Evolutionary conservation across 2,888 invertebrate genomes (phyloP), one percentile per base, ranked within the genome.

Genomic region (Amphipyra berbera): DNA sequence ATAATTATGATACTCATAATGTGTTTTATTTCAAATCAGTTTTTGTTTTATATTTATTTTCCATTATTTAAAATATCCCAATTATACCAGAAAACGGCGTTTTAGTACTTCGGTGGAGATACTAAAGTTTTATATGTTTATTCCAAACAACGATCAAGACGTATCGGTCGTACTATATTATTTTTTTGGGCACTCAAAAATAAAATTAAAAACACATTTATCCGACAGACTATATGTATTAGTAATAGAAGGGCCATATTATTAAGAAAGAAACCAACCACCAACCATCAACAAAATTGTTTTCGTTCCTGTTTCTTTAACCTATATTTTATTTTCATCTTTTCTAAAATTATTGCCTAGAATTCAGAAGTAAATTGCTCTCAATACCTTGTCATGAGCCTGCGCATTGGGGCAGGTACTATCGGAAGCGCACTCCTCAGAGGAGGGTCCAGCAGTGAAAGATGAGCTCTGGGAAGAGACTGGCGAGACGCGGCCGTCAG

Each of bases 301-400:
- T 33, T 45, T 27, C 59, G n/a, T 58, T 65, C 59, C 27, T 47
- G 27, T n/a, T 33, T 53, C 54, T 40, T n/a, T n/a, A n/a, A 38
- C 48, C 15, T 21, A 60, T 45, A 38, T 10, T 9, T 44, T 42
- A 9, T 44, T 56, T 2, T 13, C 38, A 38, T 38, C 10, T 41
- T 35, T 55, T 27, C 12, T 21, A 21, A 21, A 21, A 21, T 21
- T 21, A 21, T 21, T 21, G 21, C 21, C 33, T 58, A 44, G 21
- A 21, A 6, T 62, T 33, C 40, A 45, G 37, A 46, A 49, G 48
- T 41, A 52, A 68, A 61, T 63, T 53, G 58, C 44, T 58, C 59
- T 62, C 55, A 72, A 70, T 96, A 98, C 98, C 97, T 98, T 98
- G 92, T 97, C 97, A 75, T 97, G 96, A 70, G 94, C 91, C 37